Percentiles rank a stretch among this genome's conserved stretches.
These are phyloP conservation scores for Polymixis flavicincta DNA, from an alignment of 2,888 invertebrate species.

Conservation along the genomic window DNA sequence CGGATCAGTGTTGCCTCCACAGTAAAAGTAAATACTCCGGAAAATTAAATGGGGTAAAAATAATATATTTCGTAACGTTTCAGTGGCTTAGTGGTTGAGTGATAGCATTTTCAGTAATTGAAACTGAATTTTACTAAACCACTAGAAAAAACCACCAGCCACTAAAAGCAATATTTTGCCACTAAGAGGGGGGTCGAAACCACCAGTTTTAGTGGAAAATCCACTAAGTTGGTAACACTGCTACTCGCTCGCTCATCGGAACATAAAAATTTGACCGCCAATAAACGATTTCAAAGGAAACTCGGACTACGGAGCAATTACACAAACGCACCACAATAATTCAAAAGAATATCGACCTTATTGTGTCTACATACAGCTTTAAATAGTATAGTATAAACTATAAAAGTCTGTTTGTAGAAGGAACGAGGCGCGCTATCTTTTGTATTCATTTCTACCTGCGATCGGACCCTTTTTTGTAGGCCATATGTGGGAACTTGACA, in stretches of 20 bases:
- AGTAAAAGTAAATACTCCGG: too few relatives aligned
- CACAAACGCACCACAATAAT: slow-evolving; percentile 65
- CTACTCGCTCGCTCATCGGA: slow-evolving; percentile 73
- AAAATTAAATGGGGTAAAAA: too few relatives aligned
- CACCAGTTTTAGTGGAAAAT: too few relatives aligned
- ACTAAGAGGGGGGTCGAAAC: too few relatives aligned
- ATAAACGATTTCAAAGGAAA: slow-evolving; percentile 82
- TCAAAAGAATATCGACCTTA: slow-evolving; percentile 71
- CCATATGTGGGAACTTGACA: slow-evolving; percentile 71
- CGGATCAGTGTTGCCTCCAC: too few relatives aligned
- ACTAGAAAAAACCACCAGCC: too few relatives aligned
- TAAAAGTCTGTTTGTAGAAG: slow-evolving; percentile 64
- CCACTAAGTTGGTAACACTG: too few relatives aligned
- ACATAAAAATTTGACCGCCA: slow-evolving; percentile 88
- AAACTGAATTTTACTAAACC: too few relatives aligned
- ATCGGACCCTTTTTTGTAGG: slow-evolving; percentile 82
- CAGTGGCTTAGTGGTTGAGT: too few relatives aligned
- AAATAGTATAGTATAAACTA: slow-evolving; percentile 23
- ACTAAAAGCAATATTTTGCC: too few relatives aligned
- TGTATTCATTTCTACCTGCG: slow-evolving; percentile 88
- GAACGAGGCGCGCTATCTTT: slow-evolving; percentile 83
- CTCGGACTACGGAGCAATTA: slow-evolving; percentile 73
- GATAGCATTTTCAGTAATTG: too few relatives aligned
- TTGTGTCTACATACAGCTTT: slow-evolving; percentile 19
- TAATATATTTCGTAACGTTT: too few relatives aligned